Base-by-base conservation (phyloP, 2,888 invertebrate genomes). In the Mythimna albipuncta region DNA sequence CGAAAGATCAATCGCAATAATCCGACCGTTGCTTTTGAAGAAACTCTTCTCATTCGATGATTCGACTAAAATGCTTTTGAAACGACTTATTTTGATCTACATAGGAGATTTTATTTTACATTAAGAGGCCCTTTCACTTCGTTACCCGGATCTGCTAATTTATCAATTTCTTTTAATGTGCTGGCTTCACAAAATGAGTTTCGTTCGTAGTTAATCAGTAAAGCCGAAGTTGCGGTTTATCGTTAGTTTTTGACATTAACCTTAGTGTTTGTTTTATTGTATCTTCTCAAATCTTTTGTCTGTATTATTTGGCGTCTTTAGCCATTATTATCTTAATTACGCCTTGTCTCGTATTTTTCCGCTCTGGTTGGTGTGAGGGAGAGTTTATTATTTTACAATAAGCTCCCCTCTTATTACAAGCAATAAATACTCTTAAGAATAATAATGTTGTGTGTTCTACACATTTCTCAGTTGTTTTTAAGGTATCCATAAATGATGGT, bases 101-200 rank as follows among this genome's bases (percentile, higher is more conserved):
- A 57, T n/a, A 21, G 10, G 32, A 64, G 50, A 81, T 75, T 67
- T 38, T 11, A 26, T 75, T 19, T n/a, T 67, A 72, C 63, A 54
- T 61, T 55, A n/a, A 44, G 35, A 52, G 64, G 7, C 55, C 13
- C 11, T 58, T 76, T n/a, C 64, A 11, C 38, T 68, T 47, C 68
- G 81, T 68, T 75, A 81, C 41, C 32, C 47, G 16, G 16, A 21
- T 50, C 57, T 64, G 32, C 54, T 61, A 61, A 64, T 66, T 55
- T 61, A 75, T 74, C 73, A 72, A 50, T 41, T 61, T 79, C 32
- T 55, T 64, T 69, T 38, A 41, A 10, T 13, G 32, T 63, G 64
- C 64, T 79, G 62, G 79, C 32, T n/a, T 32, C 11, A 50, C 59
- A 72, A 79, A 76, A 61, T 19, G 13, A 54, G 10, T 35, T 35